Evolutionary conservation across 2,888 invertebrate species (phyloP), one percentile per base, ranked within the genome.

Genomic region (Disparrhopalites patrizii): DNA sequence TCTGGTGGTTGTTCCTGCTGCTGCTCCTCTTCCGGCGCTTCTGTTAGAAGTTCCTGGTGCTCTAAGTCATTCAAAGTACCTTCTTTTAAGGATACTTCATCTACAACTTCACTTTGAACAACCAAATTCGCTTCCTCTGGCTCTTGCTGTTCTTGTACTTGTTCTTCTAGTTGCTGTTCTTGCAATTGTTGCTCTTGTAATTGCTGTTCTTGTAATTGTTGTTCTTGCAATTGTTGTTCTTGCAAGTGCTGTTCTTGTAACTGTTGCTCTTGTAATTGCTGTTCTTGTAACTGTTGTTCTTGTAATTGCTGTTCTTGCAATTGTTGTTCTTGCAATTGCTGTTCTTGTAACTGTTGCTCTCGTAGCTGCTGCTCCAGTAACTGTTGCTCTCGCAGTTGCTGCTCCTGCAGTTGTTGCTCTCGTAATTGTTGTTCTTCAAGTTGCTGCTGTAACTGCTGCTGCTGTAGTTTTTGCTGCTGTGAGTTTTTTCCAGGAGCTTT

Each of bases 1-100:
- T 54, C 40, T n/a, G 54, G 62, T 20, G 33, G 36, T 62, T 52
- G 62, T 18, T 51, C 38, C 38, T 25, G n/a, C n/a, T n/a, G n/a
- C n/a, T n/a, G n/a, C n/a, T n/a, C 43, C 10, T 13, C 33, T 4
- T n/a, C 8, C 20, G 25, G 60, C 4, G 40, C n/a, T 60, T 60
- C 25, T n/a, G 15, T 20, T 5, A 13, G 30, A 2, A 13, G n/a
- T n/a, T n/a, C n/a, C n/a, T n/a, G n/a, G n/a, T n/a, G n/a, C n/a
- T n/a, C n/a, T n/a, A n/a, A n/a, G n/a, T n/a, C n/a, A n/a, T n/a
- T n/a, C n/a, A n/a, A n/a, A n/a, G n/a, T n/a, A n/a, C n/a, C n/a
- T n/a, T n/a, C n/a, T n/a, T n/a, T n/a, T n/a, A n/a, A n/a, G n/a
- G n/a, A n/a, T n/a, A n/a, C n/a, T n/a, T n/a, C 23, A n/a, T 47